Evolutionary conservation across 92 coral and sea anemone species (phyloP).

Genomic region (Zoanthus sociatus): DNA sequence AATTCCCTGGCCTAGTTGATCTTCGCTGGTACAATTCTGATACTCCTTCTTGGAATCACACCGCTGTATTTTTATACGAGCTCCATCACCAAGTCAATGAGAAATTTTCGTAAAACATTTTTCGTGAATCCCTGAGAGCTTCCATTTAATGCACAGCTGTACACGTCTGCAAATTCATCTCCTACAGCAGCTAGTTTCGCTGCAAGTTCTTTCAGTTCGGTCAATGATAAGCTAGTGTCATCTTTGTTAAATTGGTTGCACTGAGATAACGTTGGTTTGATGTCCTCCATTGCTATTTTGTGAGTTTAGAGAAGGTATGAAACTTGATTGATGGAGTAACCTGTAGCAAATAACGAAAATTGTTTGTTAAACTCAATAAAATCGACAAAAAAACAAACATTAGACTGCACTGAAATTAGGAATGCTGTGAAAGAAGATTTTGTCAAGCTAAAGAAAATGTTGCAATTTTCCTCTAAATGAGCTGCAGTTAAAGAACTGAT

Average conservation of each 20-base stretch:
- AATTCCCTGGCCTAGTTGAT: background rate
- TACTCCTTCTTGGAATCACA: background rate
- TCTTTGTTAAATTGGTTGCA: background rate
- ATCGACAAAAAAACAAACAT: no score
- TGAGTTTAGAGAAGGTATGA: background rate
- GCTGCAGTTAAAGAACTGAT: no score
- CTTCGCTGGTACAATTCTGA: background rate
- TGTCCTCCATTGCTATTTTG: background rate
- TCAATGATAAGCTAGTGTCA: background rate
- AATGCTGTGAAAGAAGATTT: no score
- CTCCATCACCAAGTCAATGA: background rate
- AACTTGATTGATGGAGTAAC: background rate
- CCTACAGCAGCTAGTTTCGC: background rate
- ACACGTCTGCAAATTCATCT: background rate
- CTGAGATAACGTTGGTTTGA: background rate
- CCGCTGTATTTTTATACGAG: background rate
- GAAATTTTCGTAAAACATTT: background rate
- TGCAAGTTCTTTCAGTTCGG: conserved; percentile 7
- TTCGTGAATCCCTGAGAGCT: background rate
- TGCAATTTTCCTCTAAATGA: no score
- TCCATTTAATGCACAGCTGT: background rate
- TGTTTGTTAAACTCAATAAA: no score
- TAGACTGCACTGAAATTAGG: no score
- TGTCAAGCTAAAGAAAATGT: no score
- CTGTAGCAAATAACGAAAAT: background rate